Conservation (phyloP, 2,888 invertebrate genomes). For the Temnothorax ravouxi region DNA sequence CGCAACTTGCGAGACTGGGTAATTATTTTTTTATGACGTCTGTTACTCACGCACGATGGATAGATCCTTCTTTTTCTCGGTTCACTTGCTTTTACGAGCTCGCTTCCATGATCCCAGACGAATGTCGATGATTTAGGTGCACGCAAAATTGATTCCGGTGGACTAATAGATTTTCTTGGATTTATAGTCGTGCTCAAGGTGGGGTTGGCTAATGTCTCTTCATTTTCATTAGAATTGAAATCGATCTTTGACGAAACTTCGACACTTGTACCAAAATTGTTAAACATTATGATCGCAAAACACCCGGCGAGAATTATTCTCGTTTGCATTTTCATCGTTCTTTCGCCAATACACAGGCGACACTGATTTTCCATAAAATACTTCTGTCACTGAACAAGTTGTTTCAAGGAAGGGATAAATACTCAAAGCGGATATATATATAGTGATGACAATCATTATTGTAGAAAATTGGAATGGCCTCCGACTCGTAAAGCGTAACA, state of each 20-base stretch:
- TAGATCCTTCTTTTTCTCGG: conserved; percentile 43
- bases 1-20: not conserved
- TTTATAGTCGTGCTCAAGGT: not conserved
- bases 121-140: not conserved
- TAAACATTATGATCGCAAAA: not conserved
- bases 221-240: conserved; percentile 67
- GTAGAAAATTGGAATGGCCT: conserved; percentile 77
- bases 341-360: conserved; percentile 18
- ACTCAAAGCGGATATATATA: conserved; percentile 62
- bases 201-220: not conserved
- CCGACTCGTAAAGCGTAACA: conserved; percentile 40
- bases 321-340: conserved; percentile 52
- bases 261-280: conserved; percentile 65
- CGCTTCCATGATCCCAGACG: not conserved
- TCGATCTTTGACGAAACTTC: conserved; percentile 76
- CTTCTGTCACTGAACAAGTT: conserved; percentile 5
- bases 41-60: conserved; percentile 55
- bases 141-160: not conserved
- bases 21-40: not conserved
- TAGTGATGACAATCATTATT: conserved; percentile 67
- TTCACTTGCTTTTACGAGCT: conserved; percentile 17
- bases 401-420: conserved; percentile 66
- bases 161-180: conserved; percentile 23
- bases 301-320: conserved; percentile 12
- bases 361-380: conserved; percentile 46